Percentiles rank a stretch among this genome's conserved stretches.
phyloP scores from a whole-genome alignment of 2,888 invertebrate genomes.

The Onchidella celtica region DNA sequence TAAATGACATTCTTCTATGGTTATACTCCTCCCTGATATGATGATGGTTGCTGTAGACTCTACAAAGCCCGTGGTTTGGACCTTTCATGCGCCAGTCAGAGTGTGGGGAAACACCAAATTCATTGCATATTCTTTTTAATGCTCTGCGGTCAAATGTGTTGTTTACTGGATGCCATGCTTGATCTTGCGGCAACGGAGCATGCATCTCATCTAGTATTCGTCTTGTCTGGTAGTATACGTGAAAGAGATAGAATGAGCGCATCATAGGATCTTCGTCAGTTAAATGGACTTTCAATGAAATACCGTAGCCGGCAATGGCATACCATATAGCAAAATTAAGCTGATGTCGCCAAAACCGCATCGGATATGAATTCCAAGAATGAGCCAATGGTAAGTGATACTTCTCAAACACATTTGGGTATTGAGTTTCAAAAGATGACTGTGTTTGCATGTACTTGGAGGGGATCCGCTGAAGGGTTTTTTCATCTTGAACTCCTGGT shows the following conservation, averaged over 20 bases:
- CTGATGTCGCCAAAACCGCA: conserved; percentile 52
- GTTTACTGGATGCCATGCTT: neutral
- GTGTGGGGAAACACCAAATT: neutral
- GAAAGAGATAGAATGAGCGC: neutral
- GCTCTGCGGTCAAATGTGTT: neutral
- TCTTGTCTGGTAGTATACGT: neutral
- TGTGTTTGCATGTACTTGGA: no score
- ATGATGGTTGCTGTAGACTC: neutral
- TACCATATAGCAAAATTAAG: conserved; percentile 50
- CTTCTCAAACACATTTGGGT: no score
- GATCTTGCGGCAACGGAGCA: neutral
- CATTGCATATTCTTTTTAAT: neutral
- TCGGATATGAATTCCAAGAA: conserved; percentile 36
- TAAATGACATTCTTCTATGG: no score
- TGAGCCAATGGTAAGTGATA: no score
- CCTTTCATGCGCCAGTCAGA: neutral
- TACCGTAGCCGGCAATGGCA: conserved; percentile 51
- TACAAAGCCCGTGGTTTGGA: neutral
- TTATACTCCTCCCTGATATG: neutral
- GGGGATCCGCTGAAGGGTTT: no score
- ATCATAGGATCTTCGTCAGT: neutral
- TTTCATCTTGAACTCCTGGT: no score
- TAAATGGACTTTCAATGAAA: neutral
- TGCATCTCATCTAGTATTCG: no score
- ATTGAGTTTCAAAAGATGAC: no score